These are phyloP conservation scores for Pogonomyrmex barbatus DNA, from an alignment of 1,140 invertebrate species.

Conservation along the genomic window DNA sequence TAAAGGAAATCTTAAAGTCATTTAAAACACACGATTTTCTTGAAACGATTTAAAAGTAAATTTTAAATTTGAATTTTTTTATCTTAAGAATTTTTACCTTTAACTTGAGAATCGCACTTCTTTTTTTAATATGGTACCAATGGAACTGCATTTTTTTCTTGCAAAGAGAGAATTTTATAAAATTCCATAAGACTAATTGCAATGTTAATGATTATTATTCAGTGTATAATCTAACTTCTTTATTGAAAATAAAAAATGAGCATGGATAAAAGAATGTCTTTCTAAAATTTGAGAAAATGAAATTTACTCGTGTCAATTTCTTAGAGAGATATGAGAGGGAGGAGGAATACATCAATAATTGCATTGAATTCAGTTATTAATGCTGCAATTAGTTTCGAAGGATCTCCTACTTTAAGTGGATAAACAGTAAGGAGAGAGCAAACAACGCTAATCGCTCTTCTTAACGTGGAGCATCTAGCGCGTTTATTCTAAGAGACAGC, in stretches of 20 bases:
- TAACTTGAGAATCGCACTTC: neutral
- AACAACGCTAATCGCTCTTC: slow-evolving; percentile 71
- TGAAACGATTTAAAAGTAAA: neutral
- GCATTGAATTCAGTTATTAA: slow-evolving; percentile 62
- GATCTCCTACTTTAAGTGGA: slow-evolving; percentile 35
- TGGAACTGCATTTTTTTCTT: neutral
- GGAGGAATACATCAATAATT: neutral
- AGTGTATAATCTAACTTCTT: neutral
- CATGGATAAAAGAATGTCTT: neutral
- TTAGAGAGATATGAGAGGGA: neutral
- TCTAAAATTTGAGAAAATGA: neutral
- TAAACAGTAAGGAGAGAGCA: slow-evolving; percentile 59
- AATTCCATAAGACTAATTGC: neutral
- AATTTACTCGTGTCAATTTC: neutral
- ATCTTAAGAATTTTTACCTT: neutral
- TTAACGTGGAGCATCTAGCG: slow-evolving; percentile 24
- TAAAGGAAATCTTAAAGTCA: slow-evolving; percentile 13
- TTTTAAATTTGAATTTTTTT: neutral
- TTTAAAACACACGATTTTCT: neutral
- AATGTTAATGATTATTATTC: neutral
- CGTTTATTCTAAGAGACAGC: slow-evolving; percentile 52
- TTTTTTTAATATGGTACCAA: neutral
- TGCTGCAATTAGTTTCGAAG: slow-evolving; percentile 68
- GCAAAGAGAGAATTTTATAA: neutral
- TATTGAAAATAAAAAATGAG: neutral